Evolutionary conservation across 2,113 vertebrate species (phyloP).

Genomic region (Eupsittula cactorum): DNA sequence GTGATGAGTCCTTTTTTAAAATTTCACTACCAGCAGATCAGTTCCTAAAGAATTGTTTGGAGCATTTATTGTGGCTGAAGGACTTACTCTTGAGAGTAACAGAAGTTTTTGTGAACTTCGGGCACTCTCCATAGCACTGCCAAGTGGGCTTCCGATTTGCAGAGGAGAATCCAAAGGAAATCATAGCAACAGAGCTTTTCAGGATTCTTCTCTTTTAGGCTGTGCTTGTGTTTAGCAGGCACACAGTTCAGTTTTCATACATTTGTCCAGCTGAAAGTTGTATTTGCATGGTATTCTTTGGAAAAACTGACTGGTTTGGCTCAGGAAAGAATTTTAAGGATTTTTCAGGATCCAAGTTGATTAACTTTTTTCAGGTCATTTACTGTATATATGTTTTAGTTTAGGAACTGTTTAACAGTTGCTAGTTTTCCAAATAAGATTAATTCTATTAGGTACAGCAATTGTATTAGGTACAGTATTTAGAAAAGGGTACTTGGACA

Average conservation of each 20-base stretch:
- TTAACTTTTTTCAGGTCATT: not conserved
- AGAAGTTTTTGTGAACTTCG: not conserved
- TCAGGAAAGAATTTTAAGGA: not conserved
- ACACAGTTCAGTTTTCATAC: not conserved
- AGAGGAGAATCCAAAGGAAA: not conserved
- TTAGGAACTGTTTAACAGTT: not conserved
- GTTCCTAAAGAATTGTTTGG: not conserved
- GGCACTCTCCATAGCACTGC: not conserved
- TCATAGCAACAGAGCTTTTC: not conserved
- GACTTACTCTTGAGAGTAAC: not conserved
- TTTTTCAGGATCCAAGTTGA: not conserved
- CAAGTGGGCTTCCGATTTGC: not conserved
- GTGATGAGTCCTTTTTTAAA: not conserved
- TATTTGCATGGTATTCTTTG: not conserved
- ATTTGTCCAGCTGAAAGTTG: not conserved
- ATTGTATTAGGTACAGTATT: not conserved
- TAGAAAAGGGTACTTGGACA: not conserved
- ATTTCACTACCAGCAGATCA: not conserved
- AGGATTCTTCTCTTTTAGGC: not conserved
- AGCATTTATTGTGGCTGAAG: not conserved
- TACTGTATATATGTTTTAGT: not conserved
- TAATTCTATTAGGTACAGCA: not conserved
- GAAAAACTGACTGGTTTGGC: not conserved
- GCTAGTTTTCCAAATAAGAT: not conserved
- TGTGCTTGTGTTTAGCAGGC: not conserved